Evolutionary conservation across 2,888 invertebrate genomes (phyloP).

Genomic region (Polia nebulosa): DNA sequence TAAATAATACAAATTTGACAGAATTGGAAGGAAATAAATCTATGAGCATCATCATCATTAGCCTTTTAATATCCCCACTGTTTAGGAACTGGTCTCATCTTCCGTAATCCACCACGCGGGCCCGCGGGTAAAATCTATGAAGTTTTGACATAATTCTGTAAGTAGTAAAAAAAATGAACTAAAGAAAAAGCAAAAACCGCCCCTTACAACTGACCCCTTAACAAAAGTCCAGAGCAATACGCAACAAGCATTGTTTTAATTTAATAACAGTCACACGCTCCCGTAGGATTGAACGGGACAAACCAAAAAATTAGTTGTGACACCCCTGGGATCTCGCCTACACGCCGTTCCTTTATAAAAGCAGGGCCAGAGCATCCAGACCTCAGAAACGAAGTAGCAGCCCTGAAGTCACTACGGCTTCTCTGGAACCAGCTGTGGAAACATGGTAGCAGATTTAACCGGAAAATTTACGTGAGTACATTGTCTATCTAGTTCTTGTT

Average conservation of each 20-base stretch:
- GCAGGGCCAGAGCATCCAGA: slow-evolving; percentile 60
- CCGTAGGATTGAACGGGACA: slow-evolving; percentile 71
- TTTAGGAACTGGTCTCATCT: no score
- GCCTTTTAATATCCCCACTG: no score
- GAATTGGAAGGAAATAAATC: no score
- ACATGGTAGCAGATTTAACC: slow-evolving; percentile 57
- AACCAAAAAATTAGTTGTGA: slow-evolving; percentile 79
- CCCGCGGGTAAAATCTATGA: no score
- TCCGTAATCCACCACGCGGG: no score
- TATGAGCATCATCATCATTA: no score
- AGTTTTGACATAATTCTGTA: no score
- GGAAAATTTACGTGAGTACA: slow-evolving; percentile 58
- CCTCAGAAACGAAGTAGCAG: slow-evolving; percentile 70
- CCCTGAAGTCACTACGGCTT: slow-evolving; percentile 55
- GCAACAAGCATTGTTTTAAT: slow-evolving; percentile 86
- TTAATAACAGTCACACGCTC: slow-evolving; percentile 85
- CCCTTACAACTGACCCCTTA: slow-evolving; percentile 58
- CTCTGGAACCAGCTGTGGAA: slow-evolving; percentile 52
- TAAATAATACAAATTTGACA: no score
- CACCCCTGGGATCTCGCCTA: slow-evolving; percentile 83
- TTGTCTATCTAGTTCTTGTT: not conserved
- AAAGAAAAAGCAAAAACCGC: slow-evolving; percentile 6
- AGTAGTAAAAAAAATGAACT: not conserved
- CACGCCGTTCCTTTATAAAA: slow-evolving; percentile 81
- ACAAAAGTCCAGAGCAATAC: slow-evolving; percentile 82